phyloP scores from a whole-genome alignment of 1,140 invertebrate genomes.

The Ceratosolen solmsi region DNA sequence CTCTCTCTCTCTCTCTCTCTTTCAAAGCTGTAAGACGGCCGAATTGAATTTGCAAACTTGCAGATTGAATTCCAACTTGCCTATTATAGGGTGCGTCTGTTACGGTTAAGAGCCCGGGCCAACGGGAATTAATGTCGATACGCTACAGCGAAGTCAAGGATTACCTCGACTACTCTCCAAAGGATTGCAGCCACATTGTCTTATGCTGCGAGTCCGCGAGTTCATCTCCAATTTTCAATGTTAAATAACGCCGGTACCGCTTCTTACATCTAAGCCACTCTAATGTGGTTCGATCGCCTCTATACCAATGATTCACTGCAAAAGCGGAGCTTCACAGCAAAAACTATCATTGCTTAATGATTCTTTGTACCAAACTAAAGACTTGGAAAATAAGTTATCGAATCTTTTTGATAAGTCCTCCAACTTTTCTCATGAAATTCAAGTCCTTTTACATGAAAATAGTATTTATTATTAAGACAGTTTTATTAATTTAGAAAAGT shows the following conservation, averaged over 20 bases:
- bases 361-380: too few relatives aligned
- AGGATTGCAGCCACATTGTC: conserved; percentile 48
- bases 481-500: too few relatives aligned
- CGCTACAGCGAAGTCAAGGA: conserved; percentile 69
- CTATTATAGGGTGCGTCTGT: conserved; percentile 75
- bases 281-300: not conserved
- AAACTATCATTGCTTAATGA: too few relatives aligned
- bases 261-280: not conserved
- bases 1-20: conserved; percentile 6
- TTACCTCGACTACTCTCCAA: conserved; percentile 58
- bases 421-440: too few relatives aligned
- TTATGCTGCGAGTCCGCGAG: conserved; percentile 20
- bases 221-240: conserved; percentile 28
- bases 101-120: conserved; percentile 73
- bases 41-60: conserved; percentile 76
- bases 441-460: too few relatives aligned
- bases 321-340: not conserved
- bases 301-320: not conserved
- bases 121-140: conserved; percentile 74
- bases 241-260: conserved; percentile 1
- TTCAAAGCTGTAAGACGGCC: conserved; percentile 57
- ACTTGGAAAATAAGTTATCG: too few relatives aligned
- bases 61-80: conserved; percentile 75
- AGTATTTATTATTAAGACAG: too few relatives aligned
- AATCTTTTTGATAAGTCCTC: too few relatives aligned